Conservation (phyloP, 2,113 vertebrate genomes). For the Epinephelus moara region DNA sequence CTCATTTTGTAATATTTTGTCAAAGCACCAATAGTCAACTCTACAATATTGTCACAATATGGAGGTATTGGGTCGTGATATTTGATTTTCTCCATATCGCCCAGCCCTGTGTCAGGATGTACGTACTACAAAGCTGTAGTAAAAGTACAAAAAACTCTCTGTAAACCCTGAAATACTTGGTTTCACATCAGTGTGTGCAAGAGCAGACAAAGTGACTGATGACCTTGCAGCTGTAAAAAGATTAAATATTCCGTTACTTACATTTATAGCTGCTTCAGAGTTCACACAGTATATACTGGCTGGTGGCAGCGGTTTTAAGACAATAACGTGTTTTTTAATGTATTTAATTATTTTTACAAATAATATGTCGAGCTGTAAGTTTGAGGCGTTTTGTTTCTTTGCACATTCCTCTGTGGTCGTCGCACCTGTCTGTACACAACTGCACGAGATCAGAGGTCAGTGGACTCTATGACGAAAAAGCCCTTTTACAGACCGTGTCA, state of each 20-base stretch:
- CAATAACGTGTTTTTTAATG: slow-evolving; percentile 15
- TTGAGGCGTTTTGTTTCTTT: slow-evolving; percentile 42
- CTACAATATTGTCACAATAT: no score
- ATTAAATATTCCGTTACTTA: background rate
- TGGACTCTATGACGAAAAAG: background rate
- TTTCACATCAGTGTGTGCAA: background rate
- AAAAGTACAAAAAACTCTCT: background rate
- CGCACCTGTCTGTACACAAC: no score
- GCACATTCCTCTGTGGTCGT: slow-evolving; percentile 1
- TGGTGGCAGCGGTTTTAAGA: slow-evolving; percentile 64
- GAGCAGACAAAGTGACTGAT: background rate
- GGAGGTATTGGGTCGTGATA: no score
- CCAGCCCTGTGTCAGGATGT: background rate
- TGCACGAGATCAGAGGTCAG: slow-evolving; percentile 2
- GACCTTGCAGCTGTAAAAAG: slow-evolving; percentile 5
- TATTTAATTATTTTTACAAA: slow-evolving; percentile 17
- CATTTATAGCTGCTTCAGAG: slow-evolving; percentile 36
- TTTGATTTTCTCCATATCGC: no score
- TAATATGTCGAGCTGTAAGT: background rate
- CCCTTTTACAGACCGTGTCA: background rate
- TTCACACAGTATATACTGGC: slow-evolving; percentile 1
- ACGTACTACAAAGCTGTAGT: background rate
- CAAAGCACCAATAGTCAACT: no score
- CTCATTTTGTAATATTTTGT: no score
- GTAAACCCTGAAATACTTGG: background rate